Evolutionary conservation across 2,888 invertebrate species (phyloP).

Genomic region (Buathra laborator): DNA sequence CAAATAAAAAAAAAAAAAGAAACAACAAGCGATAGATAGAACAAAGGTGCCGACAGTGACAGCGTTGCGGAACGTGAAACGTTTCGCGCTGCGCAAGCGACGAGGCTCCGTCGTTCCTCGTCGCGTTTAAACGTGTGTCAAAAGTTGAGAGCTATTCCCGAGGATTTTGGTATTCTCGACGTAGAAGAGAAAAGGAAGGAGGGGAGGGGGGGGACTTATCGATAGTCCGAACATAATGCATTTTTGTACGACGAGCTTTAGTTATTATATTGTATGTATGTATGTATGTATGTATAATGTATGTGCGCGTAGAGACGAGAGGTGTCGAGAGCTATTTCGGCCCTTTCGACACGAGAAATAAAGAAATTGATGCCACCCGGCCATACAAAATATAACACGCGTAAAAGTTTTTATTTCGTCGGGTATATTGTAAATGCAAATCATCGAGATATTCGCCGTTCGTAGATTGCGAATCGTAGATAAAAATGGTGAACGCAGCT

Average conservation of each 20-base stretch:
- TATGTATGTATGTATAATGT: conserved; percentile 69
- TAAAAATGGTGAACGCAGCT: too few relatives aligned
- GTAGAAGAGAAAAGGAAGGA: too few relatives aligned
- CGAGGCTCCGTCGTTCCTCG: conserved; percentile 54
- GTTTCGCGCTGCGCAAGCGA: conserved; percentile 48
- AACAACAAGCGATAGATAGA: conserved; percentile 29
- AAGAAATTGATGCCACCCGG: conserved; percentile 21
- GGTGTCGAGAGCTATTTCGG: conserved; percentile 35
- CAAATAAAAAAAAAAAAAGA: too few relatives aligned
- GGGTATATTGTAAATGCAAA: background rate
- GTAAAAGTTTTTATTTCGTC: conserved; percentile 7
- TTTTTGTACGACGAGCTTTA: conserved; percentile 73
- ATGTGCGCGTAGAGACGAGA: conserved; percentile 64
- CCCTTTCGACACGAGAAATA: conserved; percentile 44
- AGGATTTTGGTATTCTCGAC: conserved; percentile 29
- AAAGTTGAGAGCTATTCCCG: conserved; percentile 8
- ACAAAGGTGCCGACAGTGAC: conserved; percentile 32
- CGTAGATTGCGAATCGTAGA: background rate
- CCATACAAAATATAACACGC: background rate
- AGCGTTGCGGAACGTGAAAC: conserved; percentile 42
- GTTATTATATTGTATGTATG: conserved; percentile 70
- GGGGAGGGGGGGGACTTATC: background rate
- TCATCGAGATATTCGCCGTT: background rate
- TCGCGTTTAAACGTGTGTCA: conserved; percentile 34
- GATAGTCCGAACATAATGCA: conserved; percentile 62